Percentiles rank a stretch among this genome's conserved stretches.
Evolutionary conservation across 2,888 invertebrate species (phyloP).

Genomic region (Sclerodermus sp.): DNA sequence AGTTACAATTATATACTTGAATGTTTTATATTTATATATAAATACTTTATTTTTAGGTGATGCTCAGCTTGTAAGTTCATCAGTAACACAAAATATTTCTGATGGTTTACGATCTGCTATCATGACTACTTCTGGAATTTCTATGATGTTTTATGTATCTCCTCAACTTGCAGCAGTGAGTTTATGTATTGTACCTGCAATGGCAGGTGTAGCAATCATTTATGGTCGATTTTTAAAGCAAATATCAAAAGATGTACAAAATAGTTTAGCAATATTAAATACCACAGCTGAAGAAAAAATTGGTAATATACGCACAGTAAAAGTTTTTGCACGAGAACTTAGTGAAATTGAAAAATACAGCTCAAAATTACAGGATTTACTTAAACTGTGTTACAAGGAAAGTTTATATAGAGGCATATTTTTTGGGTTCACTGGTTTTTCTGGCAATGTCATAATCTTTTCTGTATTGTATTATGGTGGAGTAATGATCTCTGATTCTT

Average conservation of each 20-base stretch:
- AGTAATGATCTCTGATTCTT: conserved; percentile 78
- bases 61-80: conserved; percentile 86
- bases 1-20: neutral
- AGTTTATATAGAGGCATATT: conserved; percentile 85
- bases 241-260: conserved; percentile 80
- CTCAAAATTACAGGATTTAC: conserved; percentile 69
- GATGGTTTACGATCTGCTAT: conserved; percentile 88
- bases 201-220: conserved; percentile 79
- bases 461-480: conserved; percentile 93
- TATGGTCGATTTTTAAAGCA: conserved; percentile 84
- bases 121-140: conserved; percentile 84
- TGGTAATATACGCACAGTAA: conserved; percentile 89
- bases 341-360: conserved; percentile 74
- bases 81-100: conserved; percentile 90
- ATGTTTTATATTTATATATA: neutral
- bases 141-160: conserved; percentile 96
- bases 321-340: conserved; percentile 86
- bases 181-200: conserved; percentile 85
- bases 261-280: conserved; percentile 64
- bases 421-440: conserved; percentile 87
- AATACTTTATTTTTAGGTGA: conserved; percentile 68
- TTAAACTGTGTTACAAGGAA: conserved; percentile 82
- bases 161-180: conserved; percentile 85
- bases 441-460: conserved; percentile 87
- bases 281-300: conserved; percentile 83